A percentile compares a stretch with the other conserved stretches of the same genome.
These are phyloP conservation scores for Penaeus chinensis DNA, from an alignment of 1,140 invertebrate species.

Conservation along the genomic window DNA sequence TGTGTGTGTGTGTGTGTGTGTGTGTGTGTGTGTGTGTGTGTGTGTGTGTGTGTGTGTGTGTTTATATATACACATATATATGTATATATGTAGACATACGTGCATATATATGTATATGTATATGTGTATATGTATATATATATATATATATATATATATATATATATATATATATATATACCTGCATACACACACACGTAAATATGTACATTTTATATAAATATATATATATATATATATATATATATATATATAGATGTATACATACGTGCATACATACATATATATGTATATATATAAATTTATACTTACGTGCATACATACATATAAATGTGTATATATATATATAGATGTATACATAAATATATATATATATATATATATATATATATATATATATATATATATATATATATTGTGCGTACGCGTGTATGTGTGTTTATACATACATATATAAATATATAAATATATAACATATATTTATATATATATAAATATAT, in stretches of 20 bases:
- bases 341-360: constrained; percentile 15
- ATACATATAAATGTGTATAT: neutral
- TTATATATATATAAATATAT: constrained; percentile 22
- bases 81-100: neutral
- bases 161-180: constrained; percentile 6
- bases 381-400: constrained; percentile 1
- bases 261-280: neutral
- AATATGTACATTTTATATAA: neutral
- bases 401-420: neutral
- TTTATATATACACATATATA: neutral
- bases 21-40: constrained; percentile 26
- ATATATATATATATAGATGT: neutral
- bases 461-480: neutral
- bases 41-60: constrained; percentile 24
- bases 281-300: constrained; percentile 9
- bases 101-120: constrained; percentile 12
- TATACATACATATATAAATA: constrained; percentile 2
- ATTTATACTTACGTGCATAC: neutral
- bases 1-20: constrained; percentile 31
- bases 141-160: neutral
- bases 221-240: constrained; percentile 16
- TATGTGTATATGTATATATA: neutral
- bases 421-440: neutral
- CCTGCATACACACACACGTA: neutral
- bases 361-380: neutral